Evolutionary conservation across 2,888 invertebrate species (phyloP), one percentile per base, ranked within the genome.

Genomic region (Hirtodrosophila alboralis): DNA sequence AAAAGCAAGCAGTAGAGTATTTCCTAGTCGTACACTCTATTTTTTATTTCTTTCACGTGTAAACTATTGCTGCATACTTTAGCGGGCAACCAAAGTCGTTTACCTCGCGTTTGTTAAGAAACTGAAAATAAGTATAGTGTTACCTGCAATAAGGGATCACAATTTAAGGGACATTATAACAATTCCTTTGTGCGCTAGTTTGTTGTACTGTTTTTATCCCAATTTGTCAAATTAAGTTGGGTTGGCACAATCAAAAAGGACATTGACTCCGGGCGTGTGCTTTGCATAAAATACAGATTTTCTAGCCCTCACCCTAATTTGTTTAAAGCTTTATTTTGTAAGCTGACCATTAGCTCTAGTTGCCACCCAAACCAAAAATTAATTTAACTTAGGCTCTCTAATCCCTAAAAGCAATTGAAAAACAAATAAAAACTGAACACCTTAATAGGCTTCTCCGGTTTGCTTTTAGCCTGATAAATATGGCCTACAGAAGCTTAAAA

Each of bases 51-150:
- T n/a, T 58, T 54, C 61, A 38, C 66, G 66, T 69, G 58, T 53
- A 58, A 77, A 73, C 70, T 77, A 54, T 66, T 62, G 75, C 58
- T 64, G 72, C 75, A 62, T 67, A 73, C 70, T 60, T 74, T 49
- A 18, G 52, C 36, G 69, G 70, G 64, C 67, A 56, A 41, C n/a
- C 45, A 40, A 60, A 67, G 69, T 54, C 65, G 52, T 72, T 77
- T 72, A 65, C 72, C 75, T 64, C 14, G 40, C 14, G 38, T 44
- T 48, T 34, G 56, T 28, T 36, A 14, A 57, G 48, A 44, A 47
- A 27, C 12, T 12, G 26, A 31, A 28, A 23, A 9, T 26, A 3
- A 21, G 14, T 31, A 21, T 44, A 33, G 13, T 38, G 27, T 31
- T 43, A 36, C 14, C 14, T 10, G 26, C 4, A 26, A 26, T 38